Base-by-base conservation (phyloP, 2,797 vertebrate genomes). In the Lepidocolaptes lacrymiger region DNA sequence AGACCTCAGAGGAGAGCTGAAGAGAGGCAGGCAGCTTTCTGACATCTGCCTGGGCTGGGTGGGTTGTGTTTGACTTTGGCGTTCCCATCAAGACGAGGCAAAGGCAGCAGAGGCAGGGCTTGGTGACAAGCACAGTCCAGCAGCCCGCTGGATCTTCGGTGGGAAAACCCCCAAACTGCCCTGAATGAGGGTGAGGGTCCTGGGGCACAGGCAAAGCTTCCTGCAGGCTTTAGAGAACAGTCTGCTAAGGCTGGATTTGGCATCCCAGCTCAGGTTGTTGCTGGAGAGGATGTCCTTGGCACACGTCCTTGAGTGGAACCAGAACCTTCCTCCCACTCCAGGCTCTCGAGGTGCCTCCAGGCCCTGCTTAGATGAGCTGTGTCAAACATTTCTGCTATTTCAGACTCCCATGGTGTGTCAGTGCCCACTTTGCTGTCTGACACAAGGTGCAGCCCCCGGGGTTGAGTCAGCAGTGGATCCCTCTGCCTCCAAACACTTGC, bases 41-140 rank as follows among this genome's bases (percentile, higher is more conserved):
- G 58, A 91, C 96, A 96, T 94, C 90, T 97, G 95, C n/a, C 84
- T 88, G 2, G 62, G 66, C 44, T 91, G 92, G 49, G 78, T 75
- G 92, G 84, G 77, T 95, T 86, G 58, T 80, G 49, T 92, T 96
- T 93, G 93, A 63, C 80, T 86, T 92, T 82, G 94, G 72, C 32
- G 1, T 83, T 90, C 12, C 32, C 55, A 36, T 93, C 90, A 76
- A 91, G 87, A 84, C 1, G 0, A 76, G 62, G 78, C 86, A 26
- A 37, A 52, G 83, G 86, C 85, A 68, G 56, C 48, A 44, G 30
- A 41, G 59, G 37, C 78, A 92, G 0, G 4, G 54, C 48, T 39
- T 54, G 68, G 36, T 75, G 72, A 36, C 36, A 43, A 73, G 28
- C 22, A 0, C 1, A 6, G 72, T 41, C 49, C 46, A 0, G 30